phyloP scores from a whole-genome alignment of 2,113 vertebrate species.

The Eretmochelys imbricata region DNA sequence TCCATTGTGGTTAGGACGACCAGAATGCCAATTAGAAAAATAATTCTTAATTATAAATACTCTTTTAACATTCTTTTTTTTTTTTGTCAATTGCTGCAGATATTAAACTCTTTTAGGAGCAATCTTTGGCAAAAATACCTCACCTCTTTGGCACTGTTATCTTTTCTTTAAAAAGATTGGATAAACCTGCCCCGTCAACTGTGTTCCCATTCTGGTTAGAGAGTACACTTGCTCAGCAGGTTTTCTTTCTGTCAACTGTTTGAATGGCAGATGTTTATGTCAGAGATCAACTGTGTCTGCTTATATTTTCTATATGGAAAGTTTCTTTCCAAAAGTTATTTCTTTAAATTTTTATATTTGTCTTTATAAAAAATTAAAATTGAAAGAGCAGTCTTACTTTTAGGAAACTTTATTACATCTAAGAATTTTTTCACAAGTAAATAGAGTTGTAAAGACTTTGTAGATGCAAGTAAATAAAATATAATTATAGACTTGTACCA shows the following conservation, averaged over 20 bases:
- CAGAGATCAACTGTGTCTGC: neutral
- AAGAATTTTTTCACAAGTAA: neutral
- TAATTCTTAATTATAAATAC: neutral
- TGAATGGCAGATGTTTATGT: neutral
- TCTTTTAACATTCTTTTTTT: neutral
- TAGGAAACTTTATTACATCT: neutral
- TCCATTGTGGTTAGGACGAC: conserved; percentile 3
- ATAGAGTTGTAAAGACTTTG: neutral
- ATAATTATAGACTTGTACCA: neutral
- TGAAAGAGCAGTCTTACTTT: neutral
- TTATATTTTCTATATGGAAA: neutral
- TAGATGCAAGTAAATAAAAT: neutral
- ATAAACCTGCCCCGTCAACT: neutral
- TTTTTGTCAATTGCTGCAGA: neutral
- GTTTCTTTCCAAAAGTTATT: neutral
- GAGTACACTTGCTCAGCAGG: neutral
- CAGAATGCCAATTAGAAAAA: conserved; percentile 20
- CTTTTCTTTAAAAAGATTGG: neutral
- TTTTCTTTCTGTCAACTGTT: conserved; percentile 11
- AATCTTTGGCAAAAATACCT: neutral
- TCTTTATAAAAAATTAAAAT: neutral
- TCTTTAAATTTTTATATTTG: neutral
- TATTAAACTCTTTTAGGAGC: neutral
- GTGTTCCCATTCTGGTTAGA: neutral
- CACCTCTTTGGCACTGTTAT: conserved; percentile 3